Evolutionary conservation across 2,888 invertebrate genomes (phyloP), one percentile per base, ranked within the genome.

Genomic region (Liodrosophila aerea): DNA sequence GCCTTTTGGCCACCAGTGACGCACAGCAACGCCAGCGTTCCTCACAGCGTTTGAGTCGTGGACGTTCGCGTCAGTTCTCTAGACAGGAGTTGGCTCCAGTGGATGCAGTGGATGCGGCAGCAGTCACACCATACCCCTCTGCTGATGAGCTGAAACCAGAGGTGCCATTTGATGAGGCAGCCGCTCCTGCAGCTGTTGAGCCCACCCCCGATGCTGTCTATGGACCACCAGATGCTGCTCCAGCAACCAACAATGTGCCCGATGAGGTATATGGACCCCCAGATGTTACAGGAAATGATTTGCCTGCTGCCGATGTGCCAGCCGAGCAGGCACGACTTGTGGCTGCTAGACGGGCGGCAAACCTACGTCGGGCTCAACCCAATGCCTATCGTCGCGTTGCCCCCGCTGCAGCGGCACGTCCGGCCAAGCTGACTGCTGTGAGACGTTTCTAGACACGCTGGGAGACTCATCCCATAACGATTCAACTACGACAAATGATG

Each of bases 81-180:
- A 87, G 88, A 13, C 87, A 88, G 58, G 86, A 87, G 62, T 67
- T 67, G 39, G 87, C 70, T 0, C 73, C 80, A 1, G 68, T 68
- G 1, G 67, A 74, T 13, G 64, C 72, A 1, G 69, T 65, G 1
- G 70, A 80, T 12, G 63, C 72, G 27, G 76, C 67, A 8, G 87
- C 68, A 1, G 88, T 88, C 5, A 88, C 88, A 1, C 87, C 87
- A 2, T 88, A 88, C 64, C 87, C 87, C 11, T 65, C 73, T 1
- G 88, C 88, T 2, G 87, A 87, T 31, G 88, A 88, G 40, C 66
- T 88, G 4, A 88, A 87, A 16, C 87, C 87, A 2, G 87, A 87
- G 57, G 77, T 88, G 18, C 87, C 87, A 4, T 87, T 87, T 54
- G 80, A 88, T 22, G 87, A 87, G 53, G 71, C 71, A 4, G 75